These are phyloP conservation scores for Nesospiza acunhae DNA, from an alignment of 2,113 vertebrate genomes.

Conservation along the genomic window DNA sequence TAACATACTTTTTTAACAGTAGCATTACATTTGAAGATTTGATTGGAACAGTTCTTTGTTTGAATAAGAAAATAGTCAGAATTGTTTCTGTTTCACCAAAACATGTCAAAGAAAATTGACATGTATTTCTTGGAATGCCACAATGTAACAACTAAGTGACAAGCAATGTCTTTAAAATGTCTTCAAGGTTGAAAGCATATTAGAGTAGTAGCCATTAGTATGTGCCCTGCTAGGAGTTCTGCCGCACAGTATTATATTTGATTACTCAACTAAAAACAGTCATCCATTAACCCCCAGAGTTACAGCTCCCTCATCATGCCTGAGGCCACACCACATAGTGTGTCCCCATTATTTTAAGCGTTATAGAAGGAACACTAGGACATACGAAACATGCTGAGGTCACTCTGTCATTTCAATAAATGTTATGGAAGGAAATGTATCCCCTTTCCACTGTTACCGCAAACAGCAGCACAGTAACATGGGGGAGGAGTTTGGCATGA, in stretches of 20 bases:
- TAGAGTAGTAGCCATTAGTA: constrained; percentile 57
- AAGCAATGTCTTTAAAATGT: constrained; percentile 22
- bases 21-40: background rate
- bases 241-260: constrained; percentile 44
- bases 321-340: background rate
- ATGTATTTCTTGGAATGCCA: constrained; percentile 1
- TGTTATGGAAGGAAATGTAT: background rate
- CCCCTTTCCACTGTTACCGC: background rate
- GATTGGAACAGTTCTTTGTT: background rate
- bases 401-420: constrained; percentile 18
- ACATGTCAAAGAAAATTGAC: background rate
- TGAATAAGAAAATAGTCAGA: background rate
- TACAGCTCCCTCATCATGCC: background rate
- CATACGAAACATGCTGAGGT: background rate
- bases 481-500: background rate
- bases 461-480: background rate
- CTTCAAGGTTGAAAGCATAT: constrained; percentile 65
- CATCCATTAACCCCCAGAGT: constrained; percentile 49
- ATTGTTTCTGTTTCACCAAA: background rate
- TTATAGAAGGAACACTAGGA: background rate
- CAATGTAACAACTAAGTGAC: background rate
- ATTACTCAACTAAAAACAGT: constrained; percentile 47
- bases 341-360: constrained; percentile 24
- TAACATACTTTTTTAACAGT: background rate
- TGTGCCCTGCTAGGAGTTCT: background rate